Evolutionary conservation across 1,140 invertebrate species (phyloP), one percentile per base, ranked within the genome.

Genomic region (Adelges cooleyi): DNA sequence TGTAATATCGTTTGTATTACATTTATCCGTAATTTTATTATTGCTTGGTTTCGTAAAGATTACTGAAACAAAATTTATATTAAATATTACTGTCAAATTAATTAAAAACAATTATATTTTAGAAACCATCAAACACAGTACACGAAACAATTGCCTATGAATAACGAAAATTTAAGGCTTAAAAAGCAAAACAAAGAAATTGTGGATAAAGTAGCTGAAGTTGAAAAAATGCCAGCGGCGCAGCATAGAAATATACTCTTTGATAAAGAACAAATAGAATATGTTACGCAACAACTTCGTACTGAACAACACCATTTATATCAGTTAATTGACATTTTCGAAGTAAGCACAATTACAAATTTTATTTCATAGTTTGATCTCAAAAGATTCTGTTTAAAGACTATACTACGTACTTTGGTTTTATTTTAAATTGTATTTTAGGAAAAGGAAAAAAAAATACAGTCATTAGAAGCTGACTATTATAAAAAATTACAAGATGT

Each of bases 401-500:
- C n/a, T n/a, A n/a, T n/a, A n/a, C n/a, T n/a, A n/a, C n/a, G n/a
- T n/a, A n/a, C n/a, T n/a, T n/a, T n/a, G n/a, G n/a, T n/a, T n/a
- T n/a, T n/a, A 38, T 8, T 38, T 38, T 38, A 38, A 13, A 38
- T 38, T 38, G 6, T 8, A 8, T 38, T 38, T 38, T 9, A 59
- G 53, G 53, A 59, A 18, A 59, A 44, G 44, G 53, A 59, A 59
- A 59, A 44, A 9, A 42, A 22, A 2, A 11, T 27, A 10, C 33
- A 54, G 17, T 23, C 27, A 33, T 38, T n/a, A 53, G 51, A 53
- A 38, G 33, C 33, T 20, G 51, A 53, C 0, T n/a, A 36, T 13
- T 36, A 53, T 15, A 27, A 59, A 42, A 25, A 13, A 44, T 1
- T 44, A 44, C 22, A 59, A 59, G 23, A 44, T 27, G 18, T 59